Conservation (phyloP, 2,888 invertebrate genomes). For the Calephelis perditalis region DNA sequence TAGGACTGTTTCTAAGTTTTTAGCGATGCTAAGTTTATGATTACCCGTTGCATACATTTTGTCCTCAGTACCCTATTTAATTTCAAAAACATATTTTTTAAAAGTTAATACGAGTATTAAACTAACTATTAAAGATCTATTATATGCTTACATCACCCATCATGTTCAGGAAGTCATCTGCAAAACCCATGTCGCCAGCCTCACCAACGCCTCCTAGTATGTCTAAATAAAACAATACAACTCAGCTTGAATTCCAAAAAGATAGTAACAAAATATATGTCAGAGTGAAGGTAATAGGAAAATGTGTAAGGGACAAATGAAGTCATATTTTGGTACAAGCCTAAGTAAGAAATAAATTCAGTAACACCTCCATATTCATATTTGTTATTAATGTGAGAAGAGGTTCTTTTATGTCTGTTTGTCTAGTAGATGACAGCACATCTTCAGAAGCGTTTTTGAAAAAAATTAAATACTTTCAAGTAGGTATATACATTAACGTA, state of each 20-base stretch:
- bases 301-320: too few relatives aligned
- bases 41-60: neutral
- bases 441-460: too few relatives aligned
- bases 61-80: slow-evolving; percentile 16
- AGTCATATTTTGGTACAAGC: too few relatives aligned
- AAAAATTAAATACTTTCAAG: too few relatives aligned
- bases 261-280: too few relatives aligned
- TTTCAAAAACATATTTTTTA: slow-evolving; percentile 11
- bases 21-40: slow-evolving; percentile 1
- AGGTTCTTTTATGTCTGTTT: too few relatives aligned
- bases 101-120: neutral
- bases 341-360: too few relatives aligned
- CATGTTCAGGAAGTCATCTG: slow-evolving; percentile 59
- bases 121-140: neutral
- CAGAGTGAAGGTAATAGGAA: too few relatives aligned
- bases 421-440: too few relatives aligned
- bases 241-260: neutral
- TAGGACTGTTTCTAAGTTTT: slow-evolving; percentile 47
- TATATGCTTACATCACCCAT: slow-evolving; percentile 55
- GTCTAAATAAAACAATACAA: slow-evolving; percentile 34
- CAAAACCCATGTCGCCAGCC: slow-evolving; percentile 42
- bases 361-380: too few relatives aligned
- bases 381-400: too few relatives aligned
- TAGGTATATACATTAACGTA: too few relatives aligned
- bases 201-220: slow-evolving; percentile 35